Conservation (phyloP, 2,113 vertebrate genomes). For the Anhinga rufa region DNA sequence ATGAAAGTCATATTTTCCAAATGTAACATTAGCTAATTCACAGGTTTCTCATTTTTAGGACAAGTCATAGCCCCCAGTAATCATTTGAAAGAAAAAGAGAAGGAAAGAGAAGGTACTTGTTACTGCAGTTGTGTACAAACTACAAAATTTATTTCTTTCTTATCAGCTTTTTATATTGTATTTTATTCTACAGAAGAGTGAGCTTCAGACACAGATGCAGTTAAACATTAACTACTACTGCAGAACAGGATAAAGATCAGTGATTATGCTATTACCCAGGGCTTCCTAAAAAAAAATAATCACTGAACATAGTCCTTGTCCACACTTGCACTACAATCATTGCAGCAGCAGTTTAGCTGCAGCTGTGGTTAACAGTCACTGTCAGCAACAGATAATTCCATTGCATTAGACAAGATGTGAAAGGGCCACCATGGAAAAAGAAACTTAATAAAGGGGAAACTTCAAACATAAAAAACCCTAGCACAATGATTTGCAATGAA, state of each 20-base stretch:
- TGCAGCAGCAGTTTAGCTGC: not conserved
- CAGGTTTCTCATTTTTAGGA: not conserved
- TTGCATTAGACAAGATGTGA: not conserved
- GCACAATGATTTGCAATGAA: not conserved
- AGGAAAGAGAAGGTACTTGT: not conserved
- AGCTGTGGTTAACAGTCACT: not conserved
- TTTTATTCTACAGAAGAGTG: not conserved
- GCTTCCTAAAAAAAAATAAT: not conserved
- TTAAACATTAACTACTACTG: not conserved
- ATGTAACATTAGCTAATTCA: not conserved
- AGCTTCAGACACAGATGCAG: not conserved
- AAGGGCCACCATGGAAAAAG: not conserved
- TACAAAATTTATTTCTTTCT: not conserved
- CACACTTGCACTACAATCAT: not conserved
- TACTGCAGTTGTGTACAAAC: not conserved
- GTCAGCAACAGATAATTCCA: not conserved
- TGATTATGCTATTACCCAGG: not conserved
- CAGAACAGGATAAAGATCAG: not conserved
- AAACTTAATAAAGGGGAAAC: constrained; percentile 4
- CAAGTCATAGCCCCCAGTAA: not conserved
- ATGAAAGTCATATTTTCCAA: not conserved
- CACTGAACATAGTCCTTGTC: not conserved
- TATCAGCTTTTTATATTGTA: not conserved
- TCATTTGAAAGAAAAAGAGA: not conserved
- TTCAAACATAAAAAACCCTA: not conserved